phyloP scores from a whole-genome alignment of 2,888 invertebrate genomes.

The Piscicola geometra region DNA sequence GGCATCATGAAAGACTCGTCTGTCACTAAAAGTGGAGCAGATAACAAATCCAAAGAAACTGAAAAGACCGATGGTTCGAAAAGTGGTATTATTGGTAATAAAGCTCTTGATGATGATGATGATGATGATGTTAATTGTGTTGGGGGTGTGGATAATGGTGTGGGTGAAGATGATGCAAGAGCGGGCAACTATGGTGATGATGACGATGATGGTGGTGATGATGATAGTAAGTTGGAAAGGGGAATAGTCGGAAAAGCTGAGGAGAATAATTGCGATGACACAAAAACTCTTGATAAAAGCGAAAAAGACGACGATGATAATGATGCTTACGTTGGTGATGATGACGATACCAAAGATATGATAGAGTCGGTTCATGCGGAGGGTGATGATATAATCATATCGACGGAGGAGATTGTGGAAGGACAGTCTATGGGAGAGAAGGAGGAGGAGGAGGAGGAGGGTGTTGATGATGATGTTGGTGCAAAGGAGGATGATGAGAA shows the following conservation, averaged over 20 bases:
- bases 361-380: constrained; percentile 7
- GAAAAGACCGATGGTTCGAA: not conserved
- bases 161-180: not conserved
- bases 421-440: not conserved
- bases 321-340: not conserved
- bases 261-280: constrained; percentile 1
- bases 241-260: constrained; percentile 15
- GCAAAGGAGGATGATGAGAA: not conserved
- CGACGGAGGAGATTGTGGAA: constrained; percentile 33
- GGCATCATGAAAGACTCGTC: not conserved
- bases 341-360: not conserved
- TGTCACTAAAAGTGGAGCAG: not conserved
- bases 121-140: not conserved
- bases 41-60: not conserved
- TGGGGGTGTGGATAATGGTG: not conserved
- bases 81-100: not conserved
- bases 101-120: not conserved
- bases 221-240: constrained; percentile 45
- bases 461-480: constrained; percentile 6
- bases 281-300: not conserved
- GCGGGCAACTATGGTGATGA: not conserved
- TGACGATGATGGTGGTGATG: constrained; percentile 63
- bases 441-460: constrained; percentile 15
- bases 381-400: constrained; percentile 14
- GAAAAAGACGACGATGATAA: constrained; percentile 16